Evolutionary conservation across 2,113 vertebrate genomes (phyloP).

Genomic region (Myotis brandtii): DNA sequence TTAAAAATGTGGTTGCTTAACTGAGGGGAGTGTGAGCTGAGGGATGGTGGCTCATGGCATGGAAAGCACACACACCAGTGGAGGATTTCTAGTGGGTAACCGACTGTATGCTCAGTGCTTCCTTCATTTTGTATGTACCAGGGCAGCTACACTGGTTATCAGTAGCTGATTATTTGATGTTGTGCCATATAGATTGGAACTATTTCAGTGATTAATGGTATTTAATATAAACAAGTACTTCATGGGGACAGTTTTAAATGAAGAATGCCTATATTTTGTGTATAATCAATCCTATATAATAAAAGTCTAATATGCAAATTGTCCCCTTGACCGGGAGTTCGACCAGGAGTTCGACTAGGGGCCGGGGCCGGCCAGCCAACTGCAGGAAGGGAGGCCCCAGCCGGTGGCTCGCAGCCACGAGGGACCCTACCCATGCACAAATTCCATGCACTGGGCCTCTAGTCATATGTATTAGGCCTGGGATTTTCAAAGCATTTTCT

Average conservation of each 20-base stretch:
- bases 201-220: neutral
- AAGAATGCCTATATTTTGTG: constrained; percentile 12
- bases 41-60: neutral
- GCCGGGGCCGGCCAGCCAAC: too few species aligned
- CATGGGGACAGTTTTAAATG: neutral
- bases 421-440: too few species aligned
- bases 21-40: neutral
- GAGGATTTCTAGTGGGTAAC: neutral
- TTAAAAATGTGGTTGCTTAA: neutral
- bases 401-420: too few species aligned
- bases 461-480: neutral
- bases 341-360: too few species aligned
- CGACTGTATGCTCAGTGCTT: neutral
- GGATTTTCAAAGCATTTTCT: constrained; percentile 39
- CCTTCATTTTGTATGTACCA: neutral
- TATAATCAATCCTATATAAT: neutral
- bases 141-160: neutral
- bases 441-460: too few species aligned
- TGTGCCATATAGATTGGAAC: neutral
- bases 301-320: too few species aligned
- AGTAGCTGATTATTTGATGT: neutral
- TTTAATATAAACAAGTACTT: neutral
- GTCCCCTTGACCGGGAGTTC: too few species aligned
- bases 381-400: too few species aligned
- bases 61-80: neutral